These are phyloP conservation scores for Heliconius hortense DNA, from an alignment of 2,888 invertebrate genomes.

Conservation along the genomic window DNA sequence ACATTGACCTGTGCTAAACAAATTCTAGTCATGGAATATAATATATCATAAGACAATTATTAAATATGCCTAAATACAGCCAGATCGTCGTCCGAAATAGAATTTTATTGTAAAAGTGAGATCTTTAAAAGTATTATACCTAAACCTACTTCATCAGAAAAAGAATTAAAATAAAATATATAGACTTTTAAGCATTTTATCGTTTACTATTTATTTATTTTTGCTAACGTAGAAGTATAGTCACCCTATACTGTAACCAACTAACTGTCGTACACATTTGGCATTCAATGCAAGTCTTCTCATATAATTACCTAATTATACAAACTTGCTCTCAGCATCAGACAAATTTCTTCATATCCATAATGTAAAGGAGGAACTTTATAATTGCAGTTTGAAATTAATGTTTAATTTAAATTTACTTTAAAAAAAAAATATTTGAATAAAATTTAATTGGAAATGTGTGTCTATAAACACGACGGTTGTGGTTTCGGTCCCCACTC, in stretches of 20 bases:
- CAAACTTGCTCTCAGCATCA: slow-evolving; percentile 2
- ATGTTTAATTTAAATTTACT: not conserved
- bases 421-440: not conserved
- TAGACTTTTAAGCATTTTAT: no score
- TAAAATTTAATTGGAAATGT: not conserved
- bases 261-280: slow-evolving; percentile 20
- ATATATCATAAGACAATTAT: no score
- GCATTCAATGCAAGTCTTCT: slow-evolving; percentile 15
- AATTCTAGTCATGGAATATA: no score
- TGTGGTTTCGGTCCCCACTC: not conserved
- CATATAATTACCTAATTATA: slow-evolving; percentile 21
- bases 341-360: not conserved
- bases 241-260: slow-evolving; percentile 8
- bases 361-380: not conserved
- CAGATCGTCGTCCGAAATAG: no score
- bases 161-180: no score
- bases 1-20: no score
- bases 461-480: not conserved
- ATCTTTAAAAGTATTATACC: no score
- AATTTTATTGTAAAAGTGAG: no score
- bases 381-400: not conserved
- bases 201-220: no score
- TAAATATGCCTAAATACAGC: no score
- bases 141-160: no score
- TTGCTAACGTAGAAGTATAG: not conserved